Evolutionary conservation across 2,888 invertebrate genomes (phyloP).

Genomic region (Lapara coniferarum): DNA sequence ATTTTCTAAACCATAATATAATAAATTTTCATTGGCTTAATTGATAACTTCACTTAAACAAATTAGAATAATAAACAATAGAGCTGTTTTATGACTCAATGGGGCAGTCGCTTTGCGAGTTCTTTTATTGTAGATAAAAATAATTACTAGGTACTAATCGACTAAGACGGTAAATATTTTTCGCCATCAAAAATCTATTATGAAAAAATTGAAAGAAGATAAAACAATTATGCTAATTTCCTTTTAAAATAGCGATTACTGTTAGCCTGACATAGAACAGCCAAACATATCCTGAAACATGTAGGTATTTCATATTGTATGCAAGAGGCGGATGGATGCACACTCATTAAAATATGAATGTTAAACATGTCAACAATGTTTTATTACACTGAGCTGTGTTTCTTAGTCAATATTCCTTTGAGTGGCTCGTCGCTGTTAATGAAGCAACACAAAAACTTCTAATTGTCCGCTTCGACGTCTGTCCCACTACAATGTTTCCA

Average conservation of each 20-base stretch:
- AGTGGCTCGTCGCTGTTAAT: constrained; percentile 49
- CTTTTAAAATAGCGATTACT: neutral
- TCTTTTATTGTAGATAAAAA: too few species aligned
- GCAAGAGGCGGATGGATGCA: constrained; percentile 8
- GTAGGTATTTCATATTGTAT: constrained; percentile 12
- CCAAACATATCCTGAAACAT: neutral
- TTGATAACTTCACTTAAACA: too few species aligned
- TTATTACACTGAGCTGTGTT: constrained; percentile 20
- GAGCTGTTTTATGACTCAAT: too few species aligned
- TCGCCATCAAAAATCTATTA: too few species aligned
- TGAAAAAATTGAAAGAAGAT: too few species aligned
- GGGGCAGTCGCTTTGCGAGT: too few species aligned
- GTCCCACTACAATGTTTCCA: constrained; percentile 59
- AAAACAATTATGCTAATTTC: neutral
- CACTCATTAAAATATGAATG: constrained; percentile 24
- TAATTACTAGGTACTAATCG: too few species aligned
- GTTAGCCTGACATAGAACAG: neutral
- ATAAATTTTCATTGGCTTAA: too few species aligned
- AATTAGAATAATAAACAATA: too few species aligned
- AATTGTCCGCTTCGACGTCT: constrained; percentile 58
- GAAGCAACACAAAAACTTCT: constrained; percentile 65
- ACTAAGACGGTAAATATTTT: too few species aligned
- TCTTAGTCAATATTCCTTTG: constrained; percentile 28
- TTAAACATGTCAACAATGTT: constrained; percentile 20
- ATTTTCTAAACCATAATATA: too few species aligned